These are phyloP conservation scores for Oncorhynchus gorbuscha DNA, from an alignment of 2,113 vertebrate species.

Conservation along the genomic window DNA sequence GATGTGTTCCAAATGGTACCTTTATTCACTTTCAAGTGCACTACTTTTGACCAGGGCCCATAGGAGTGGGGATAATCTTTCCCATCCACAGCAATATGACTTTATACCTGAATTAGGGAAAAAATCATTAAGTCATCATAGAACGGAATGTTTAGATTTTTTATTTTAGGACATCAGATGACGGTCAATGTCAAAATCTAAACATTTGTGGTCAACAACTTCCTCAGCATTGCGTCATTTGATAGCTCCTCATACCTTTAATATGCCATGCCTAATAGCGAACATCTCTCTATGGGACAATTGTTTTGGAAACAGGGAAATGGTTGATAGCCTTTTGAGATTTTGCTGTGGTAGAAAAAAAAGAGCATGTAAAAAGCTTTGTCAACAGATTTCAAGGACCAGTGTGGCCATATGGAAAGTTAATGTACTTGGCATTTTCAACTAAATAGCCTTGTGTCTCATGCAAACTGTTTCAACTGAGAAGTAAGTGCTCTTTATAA, in stretches of 20 bases:
- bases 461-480: background rate
- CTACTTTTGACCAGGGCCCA: too few relatives aligned
- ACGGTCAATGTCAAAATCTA: background rate
- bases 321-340: background rate
- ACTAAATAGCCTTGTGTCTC: background rate
- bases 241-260: background rate
- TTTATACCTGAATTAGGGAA: slow-evolving; percentile 33
- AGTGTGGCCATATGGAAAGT: background rate
- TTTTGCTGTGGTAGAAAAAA: background rate
- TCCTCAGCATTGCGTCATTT: background rate
- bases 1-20: too few relatives aligned
- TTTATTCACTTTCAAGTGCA: too few relatives aligned
- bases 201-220: slow-evolving; percentile 2
- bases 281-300: background rate
- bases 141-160: slow-evolving; percentile 24
- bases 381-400: background rate
- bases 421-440: slow-evolving; percentile 37
- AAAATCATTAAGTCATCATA: slow-evolving; percentile 20
- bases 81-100: slow-evolving; percentile 22
- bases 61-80: slow-evolving; percentile 27
- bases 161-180: slow-evolving; percentile 16
- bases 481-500: slow-evolving; percentile 18
- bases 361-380: background rate
- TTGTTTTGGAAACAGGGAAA: background rate
- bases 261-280: background rate